These are phyloP conservation scores for Calameuta filiformis DNA, from an alignment of 2,888 invertebrate species.

Conservation along the genomic window DNA sequence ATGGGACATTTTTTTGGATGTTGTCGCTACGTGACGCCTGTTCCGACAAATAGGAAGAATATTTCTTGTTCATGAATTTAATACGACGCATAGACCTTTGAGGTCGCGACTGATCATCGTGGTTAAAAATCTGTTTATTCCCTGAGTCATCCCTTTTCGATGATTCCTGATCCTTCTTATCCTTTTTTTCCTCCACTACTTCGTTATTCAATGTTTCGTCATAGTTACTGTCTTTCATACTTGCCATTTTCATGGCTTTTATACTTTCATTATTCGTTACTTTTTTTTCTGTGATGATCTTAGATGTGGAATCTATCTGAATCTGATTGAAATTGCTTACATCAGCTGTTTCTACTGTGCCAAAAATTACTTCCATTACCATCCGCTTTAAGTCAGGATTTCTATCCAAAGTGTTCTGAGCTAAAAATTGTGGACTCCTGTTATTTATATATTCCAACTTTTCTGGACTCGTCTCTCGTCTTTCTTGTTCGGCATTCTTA, in stretches of 20 bases:
- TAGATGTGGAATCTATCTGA: neutral
- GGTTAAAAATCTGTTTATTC: slow-evolving; percentile 10
- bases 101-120: slow-evolving; percentile 44
- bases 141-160: neutral
- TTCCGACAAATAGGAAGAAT: slow-evolving; percentile 74
- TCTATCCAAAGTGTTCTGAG: slow-evolving; percentile 26
- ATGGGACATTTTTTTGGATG: neutral
- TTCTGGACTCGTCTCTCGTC: neutral
- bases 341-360: slow-evolving; percentile 30
- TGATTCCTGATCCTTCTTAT: neutral
- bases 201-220: neutral
- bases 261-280: neutral
- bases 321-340: neutral
- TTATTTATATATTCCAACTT: neutral
- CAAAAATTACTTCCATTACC: slow-evolving; percentile 65
- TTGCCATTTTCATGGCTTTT: neutral
- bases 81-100: slow-evolving; percentile 74
- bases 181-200: neutral
- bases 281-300: neutral
- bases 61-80: slow-evolving; percentile 76
- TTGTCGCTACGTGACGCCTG: neutral
- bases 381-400: slow-evolving; percentile 55
- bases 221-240: neutral
- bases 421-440: neutral
- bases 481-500: neutral